These are phyloP conservation scores for Coptotermes formosanus DNA, from an alignment of 1,140 invertebrate species.

Conservation along the genomic window DNA sequence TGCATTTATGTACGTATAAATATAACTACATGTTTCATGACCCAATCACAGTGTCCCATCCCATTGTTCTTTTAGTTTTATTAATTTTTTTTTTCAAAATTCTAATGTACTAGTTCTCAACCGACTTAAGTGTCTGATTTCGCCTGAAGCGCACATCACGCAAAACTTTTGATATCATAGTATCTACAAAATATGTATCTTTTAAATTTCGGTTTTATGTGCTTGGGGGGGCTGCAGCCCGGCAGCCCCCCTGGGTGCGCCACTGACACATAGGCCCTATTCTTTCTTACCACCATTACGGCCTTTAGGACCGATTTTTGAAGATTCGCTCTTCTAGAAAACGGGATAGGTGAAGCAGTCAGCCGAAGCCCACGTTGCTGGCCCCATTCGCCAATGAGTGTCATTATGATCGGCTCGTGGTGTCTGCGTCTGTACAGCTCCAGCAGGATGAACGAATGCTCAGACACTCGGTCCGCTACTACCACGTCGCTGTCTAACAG, in stretches of 20 bases:
- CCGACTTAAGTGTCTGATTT: too few species aligned
- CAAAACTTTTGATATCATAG: too few species aligned
- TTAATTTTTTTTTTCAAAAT: too few species aligned
- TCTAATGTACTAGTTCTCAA: neutral
- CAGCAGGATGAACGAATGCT: neutral
- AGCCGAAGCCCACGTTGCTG: neutral
- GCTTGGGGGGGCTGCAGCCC: neutral
- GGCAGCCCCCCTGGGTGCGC: neutral
- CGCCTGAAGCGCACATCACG: too few species aligned
- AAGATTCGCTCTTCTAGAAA: conserved; percentile 18
- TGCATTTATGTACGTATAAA: too few species aligned
- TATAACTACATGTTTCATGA: too few species aligned
- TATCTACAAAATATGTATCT: neutral
- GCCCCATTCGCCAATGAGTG: neutral
- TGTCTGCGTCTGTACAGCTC: neutral
- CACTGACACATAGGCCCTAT: too few species aligned
- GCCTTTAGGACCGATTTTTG: neutral
- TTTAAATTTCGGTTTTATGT: too few species aligned
- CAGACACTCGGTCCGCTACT: neutral
- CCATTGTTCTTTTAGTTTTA: too few species aligned
- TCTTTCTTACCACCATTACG: neutral
- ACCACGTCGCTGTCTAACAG: neutral
- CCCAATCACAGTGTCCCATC: too few species aligned
- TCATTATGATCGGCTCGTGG: neutral
- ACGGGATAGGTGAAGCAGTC: neutral